Evolutionary conservation across 2,888 invertebrate genomes (phyloP), one percentile per base, ranked within the genome.

Genomic region (Calameuta idolon): DNA sequence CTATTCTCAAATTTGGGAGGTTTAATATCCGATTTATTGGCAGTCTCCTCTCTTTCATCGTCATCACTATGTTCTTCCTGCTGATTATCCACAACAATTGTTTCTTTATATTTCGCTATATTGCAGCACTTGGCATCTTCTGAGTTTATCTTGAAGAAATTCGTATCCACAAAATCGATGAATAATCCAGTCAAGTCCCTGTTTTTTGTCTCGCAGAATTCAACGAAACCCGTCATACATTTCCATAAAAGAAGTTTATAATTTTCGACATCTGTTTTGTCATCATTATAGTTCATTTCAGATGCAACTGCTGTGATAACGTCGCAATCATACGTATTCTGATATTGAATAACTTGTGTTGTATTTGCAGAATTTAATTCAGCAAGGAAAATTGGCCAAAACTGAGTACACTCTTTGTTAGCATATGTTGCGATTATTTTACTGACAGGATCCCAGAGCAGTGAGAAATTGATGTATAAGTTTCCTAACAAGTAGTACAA

Each of bases 381-480:
- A 37, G 92, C 90, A 55, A 94, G 92, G 86, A 95, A 97, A 69
- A 95, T 92, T 0, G 92, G 91, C 97, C 97, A 97, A 92, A 97
- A 97, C 35, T 93, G 92, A n/a, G 94, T 92, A 1, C 87, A 91
- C 1, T 88, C 86, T 76, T 87, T 88, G 5, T 76, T 93, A 0
- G 97, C 96, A 89, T 96, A 96, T 0, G 95, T 94, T 1, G 95
- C 94, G 74, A 98, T 94, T 69, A 98, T 93, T 87, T 96, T 94
- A 30, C 94, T 93, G 0, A 96, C 93, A 0, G 98, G 97, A 81
- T 96, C 95, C 98, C 98, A 98, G 0, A 99, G 90, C 23, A 97
- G 92, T 84, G 96, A 96, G 87, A 99, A 98, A 90, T 98, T 98
- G 33, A 96, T 93, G 90, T 96, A 97, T 75, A 98, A 92, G 79